These are phyloP conservation scores for Tapirus terrestris DNA, from an alignment of 2,113 vertebrate genomes.

Conservation along the genomic window DNA sequence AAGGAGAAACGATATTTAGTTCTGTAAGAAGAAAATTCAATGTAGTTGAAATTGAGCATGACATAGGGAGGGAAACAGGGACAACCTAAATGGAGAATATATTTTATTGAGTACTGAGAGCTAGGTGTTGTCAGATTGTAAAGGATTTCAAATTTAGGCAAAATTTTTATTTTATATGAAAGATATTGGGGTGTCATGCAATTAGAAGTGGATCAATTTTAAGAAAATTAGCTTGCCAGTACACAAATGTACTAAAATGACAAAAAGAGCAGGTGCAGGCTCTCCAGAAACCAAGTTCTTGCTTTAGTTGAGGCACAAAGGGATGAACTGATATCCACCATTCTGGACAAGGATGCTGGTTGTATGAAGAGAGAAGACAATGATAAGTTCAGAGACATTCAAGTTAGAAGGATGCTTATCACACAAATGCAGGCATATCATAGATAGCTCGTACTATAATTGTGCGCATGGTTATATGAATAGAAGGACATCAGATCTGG, in stretches of 20 bases:
- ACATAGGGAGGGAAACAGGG: neutral
- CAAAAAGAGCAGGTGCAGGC: neutral
- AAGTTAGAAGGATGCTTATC: neutral
- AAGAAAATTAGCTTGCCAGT: neutral
- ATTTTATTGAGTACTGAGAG: neutral
- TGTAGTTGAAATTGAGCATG: neutral
- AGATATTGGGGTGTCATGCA: neutral
- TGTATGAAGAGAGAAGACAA: neutral
- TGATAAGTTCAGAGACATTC: neutral
- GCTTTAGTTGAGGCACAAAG: neutral
- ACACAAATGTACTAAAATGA: neutral
- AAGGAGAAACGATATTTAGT: neutral
- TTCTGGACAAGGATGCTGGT: neutral
- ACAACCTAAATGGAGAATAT: neutral
- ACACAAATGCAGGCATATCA: neutral
- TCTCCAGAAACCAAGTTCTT: neutral
- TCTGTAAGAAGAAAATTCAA: neutral
- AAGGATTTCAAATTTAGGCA: neutral
- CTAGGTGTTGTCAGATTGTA: neutral
- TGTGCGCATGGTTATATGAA: neutral
- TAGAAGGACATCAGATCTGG: neutral
- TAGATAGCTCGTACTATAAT: neutral
- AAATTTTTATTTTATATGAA: neutral
- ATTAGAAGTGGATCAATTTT: neutral
- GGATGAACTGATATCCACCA: neutral